Conservation (phyloP, 2,888 invertebrate genomes). For the Heteromyza rotundicornis region DNA sequence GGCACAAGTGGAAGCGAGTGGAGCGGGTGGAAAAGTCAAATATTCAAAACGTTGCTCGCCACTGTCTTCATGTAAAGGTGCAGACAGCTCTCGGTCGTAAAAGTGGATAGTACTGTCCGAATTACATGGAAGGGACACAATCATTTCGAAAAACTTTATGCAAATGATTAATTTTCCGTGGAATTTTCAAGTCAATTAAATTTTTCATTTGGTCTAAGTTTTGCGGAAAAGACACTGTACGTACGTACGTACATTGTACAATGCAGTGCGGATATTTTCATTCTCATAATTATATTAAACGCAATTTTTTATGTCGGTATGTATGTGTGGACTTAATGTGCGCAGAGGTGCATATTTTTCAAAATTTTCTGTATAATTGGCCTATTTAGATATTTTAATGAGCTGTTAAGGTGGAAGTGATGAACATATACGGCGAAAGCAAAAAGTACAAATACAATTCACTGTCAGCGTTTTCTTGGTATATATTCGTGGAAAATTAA, state of each 20-base stretch:
- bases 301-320: conserved; percentile 4
- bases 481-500: conserved; percentile 25
- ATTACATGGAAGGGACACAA: background rate
- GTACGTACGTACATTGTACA: conserved; percentile 29
- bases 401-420: conserved; percentile 23
- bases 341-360: conserved; percentile 13
- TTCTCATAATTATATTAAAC: conserved; percentile 41
- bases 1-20: background rate
- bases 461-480: conserved; percentile 3
- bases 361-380: conserved; percentile 37
- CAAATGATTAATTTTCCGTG: conserved; percentile 55
- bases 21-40: background rate
- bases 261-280: conserved; percentile 35
- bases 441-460: conserved; percentile 7
- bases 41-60: background rate
- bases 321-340: background rate
- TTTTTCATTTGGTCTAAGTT: conserved; percentile 33
- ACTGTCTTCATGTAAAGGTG: background rate
- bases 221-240: background rate
- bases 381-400: conserved; percentile 34
- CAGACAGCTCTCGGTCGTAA: conserved; percentile 10
- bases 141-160: conserved; percentile 43
- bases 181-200: conserved; percentile 55
- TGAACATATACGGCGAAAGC: background rate
- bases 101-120: background rate